A percentile compares a stretch with the other conserved stretches of the same genome.
Conservation (phyloP, 2,888 invertebrate species). For the Neria commutata region DNA sequence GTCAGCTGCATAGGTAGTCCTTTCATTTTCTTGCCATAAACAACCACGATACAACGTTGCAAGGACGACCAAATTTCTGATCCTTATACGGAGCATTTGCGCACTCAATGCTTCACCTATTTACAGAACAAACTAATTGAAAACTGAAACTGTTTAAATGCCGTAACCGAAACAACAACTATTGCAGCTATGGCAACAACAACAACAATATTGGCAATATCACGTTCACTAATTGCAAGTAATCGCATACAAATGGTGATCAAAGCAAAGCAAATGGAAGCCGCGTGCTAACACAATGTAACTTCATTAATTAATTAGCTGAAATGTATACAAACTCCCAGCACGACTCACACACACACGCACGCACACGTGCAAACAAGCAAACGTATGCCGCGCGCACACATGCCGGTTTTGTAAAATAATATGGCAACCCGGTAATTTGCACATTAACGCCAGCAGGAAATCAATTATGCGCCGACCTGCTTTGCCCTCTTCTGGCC, state of each 20-base stretch:
- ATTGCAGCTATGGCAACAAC: slow-evolving; percentile 3
- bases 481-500: neutral
- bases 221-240: slow-evolving; percentile 1
- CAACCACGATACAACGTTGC: too few species aligned
- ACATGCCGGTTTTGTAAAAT: neutral
- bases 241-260: slow-evolving; percentile 13
- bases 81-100: too few species aligned
- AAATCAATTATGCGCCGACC: slow-evolving; percentile 4
- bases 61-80: too few species aligned
- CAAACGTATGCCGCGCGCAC: neutral
- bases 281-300: slow-evolving; percentile 27
- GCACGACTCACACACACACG: neutral
- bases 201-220: slow-evolving; percentile 9
- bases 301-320: slow-evolving; percentile 24
- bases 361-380: neutral
- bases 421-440: neutral
- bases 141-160: slow-evolving; percentile 35
- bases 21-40: too few species aligned
- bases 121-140: too few species aligned
- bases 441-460: slow-evolving; percentile 8
- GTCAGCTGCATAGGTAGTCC: too few species aligned
- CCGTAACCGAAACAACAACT: slow-evolving; percentile 21
- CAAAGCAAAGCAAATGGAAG: slow-evolving; percentile 25
- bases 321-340: slow-evolving; percentile 8
- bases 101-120: too few species aligned